Conservation (phyloP, 1,140 invertebrate species). For the Diuraphis noxia region DNA sequence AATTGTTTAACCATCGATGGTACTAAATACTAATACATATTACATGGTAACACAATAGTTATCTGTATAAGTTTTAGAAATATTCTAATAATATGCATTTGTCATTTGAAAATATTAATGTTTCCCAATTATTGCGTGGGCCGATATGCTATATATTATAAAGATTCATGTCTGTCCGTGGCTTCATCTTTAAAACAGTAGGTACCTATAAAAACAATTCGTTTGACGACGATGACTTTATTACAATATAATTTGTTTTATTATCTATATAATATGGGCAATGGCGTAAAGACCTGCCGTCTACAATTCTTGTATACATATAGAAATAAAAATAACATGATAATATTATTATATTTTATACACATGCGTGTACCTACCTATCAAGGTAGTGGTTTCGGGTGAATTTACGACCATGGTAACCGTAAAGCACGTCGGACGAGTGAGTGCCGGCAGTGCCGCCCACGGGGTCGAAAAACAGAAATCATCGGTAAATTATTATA, state of each 20-base stretch:
- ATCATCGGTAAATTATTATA: slow-evolving; percentile 40
- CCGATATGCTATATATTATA: no score
- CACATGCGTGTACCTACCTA: neutral
- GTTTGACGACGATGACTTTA: neutral
- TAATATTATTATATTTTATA: neutral
- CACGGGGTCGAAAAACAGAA: neutral
- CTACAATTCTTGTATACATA: neutral
- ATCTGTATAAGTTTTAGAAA: no score
- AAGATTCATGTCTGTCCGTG: no score
- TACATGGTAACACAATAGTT: no score
- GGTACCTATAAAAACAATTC: neutral
- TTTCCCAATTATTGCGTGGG: no score
- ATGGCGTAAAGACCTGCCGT: neutral
- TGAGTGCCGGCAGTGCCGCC: neutral
- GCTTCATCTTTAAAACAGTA: no score
- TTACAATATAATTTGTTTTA: slow-evolving; percentile 3
- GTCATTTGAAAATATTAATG: no score
- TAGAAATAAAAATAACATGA: neutral
- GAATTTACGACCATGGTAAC: slow-evolving; percentile 35
- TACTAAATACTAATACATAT: no score
- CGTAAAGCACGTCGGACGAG: neutral
- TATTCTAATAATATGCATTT: no score
- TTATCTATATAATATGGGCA: neutral
- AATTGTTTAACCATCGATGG: no score
- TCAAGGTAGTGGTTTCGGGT: neutral